Evolutionary conservation across 2,888 invertebrate genomes (phyloP), one percentile per base, ranked within the genome.

Genomic region (Theodoxus fluviatilis): DNA sequence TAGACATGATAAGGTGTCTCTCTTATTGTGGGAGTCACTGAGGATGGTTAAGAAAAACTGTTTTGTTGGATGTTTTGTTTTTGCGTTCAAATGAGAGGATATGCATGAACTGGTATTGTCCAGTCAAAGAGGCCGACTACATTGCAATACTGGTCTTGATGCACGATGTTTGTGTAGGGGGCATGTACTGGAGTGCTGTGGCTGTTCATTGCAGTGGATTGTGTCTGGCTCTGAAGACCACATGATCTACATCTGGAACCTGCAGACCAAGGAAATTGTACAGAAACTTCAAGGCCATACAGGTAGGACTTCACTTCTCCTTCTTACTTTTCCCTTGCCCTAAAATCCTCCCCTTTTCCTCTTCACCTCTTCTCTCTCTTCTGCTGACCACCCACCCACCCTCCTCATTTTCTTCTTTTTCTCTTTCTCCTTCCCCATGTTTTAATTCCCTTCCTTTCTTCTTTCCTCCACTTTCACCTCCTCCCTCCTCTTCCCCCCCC

Each of bases 191-290:
- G 3, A 25, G 3, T 67, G 0, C 28, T 40, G 12, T 35, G 28
- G 65, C 38, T 63, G 7, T 74, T 74, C 72, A 80, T 88, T 89
- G 25, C 88, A 96, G 94, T 99, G 99, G 99, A 99, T 99, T 86
- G 98, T 99, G 63, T 98, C 97, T 52, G 99, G 99, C n/a, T 98
- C 98, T 3, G 99, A 99, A 89, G 99, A 99, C 88, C 95, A 97
- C 87, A 91, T 95, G 90, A 96, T 99, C 0, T 99, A 98, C 87
- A 97, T 99, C 82, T 99, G 99, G 99, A 99, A 99, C 90, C 90
- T 99, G 76, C 99, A 99, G 87, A 97, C 98, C 18, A 98, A 98
- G 89, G 98, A 99, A 90, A 94, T 99, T 72, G 99, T 99, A 72
- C 99, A 99, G 89, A 95, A 96, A 88, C 89, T 99, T 74, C 93